phyloP scores from a whole-genome alignment of 1,140 invertebrate genomes.

The Tachypleus tridentatus region DNA sequence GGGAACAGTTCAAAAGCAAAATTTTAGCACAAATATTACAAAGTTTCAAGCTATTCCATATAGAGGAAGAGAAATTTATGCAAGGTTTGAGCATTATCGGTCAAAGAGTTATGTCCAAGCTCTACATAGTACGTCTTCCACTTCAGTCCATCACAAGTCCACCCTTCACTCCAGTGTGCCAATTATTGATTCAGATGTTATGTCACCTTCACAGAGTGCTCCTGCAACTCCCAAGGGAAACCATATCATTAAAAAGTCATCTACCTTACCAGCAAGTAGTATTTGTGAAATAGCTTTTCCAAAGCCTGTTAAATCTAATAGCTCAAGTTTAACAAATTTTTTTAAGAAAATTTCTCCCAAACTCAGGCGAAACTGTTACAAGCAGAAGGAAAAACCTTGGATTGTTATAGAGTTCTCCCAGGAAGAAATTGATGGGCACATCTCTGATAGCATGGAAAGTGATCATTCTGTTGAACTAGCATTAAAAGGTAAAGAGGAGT shows the following conservation, averaged over 20 bases:
- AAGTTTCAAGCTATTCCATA: too few relatives aligned
- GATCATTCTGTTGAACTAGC: not conserved
- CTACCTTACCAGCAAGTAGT: not conserved
- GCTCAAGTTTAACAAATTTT: not conserved
- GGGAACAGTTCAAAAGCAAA: too few relatives aligned
- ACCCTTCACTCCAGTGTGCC: too few relatives aligned
- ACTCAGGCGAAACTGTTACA: not conserved
- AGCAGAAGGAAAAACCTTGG: not conserved
- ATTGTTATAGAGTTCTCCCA: slow-evolving; percentile 1
- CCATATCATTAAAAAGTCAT: not conserved
- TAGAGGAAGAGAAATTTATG: too few relatives aligned
- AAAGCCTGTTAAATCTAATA: not conserved
- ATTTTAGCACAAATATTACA: too few relatives aligned
- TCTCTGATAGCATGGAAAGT: not conserved
- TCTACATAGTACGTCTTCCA: not conserved
- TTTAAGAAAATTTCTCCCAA: not conserved
- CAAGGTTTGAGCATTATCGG: not conserved
- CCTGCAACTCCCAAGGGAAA: not conserved
- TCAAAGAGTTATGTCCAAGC: slow-evolving; percentile 1
- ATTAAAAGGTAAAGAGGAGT: not conserved
- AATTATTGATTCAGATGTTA: too few relatives aligned
- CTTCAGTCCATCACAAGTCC: not conserved
- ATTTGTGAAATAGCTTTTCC: not conserved
- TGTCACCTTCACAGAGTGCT: not conserved
- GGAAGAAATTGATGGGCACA: not conserved